phyloP scores from a whole-genome alignment of 1,140 invertebrate species.

The Bombus pyrosoma region DNA sequence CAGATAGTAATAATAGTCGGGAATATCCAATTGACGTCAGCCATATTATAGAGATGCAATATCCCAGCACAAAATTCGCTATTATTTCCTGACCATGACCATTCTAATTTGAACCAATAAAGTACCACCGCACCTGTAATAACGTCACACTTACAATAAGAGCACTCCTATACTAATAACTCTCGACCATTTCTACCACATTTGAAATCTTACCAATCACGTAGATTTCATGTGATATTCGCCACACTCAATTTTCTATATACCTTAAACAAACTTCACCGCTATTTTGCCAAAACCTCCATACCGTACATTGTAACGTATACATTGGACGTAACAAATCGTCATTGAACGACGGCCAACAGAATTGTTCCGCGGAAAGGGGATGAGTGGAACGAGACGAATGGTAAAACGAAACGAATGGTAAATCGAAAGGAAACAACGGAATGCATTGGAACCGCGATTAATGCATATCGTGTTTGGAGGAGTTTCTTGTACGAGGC shows the following conservation, averaged over 20 bases:
- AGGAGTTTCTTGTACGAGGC: neutral
- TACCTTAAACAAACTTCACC: neutral
- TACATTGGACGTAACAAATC: neutral
- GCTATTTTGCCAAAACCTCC: neutral
- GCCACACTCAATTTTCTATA: neutral
- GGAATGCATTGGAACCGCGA: slow-evolving; percentile 22
- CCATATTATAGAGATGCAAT: neutral
- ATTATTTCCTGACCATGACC: neutral
- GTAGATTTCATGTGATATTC: too few relatives aligned
- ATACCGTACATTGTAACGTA: neutral
- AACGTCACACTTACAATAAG: neutral
- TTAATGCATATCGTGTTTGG: slow-evolving; percentile 24
- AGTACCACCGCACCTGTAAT: neutral
- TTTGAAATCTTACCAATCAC: neutral
- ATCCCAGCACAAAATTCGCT: neutral
- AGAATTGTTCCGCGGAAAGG: neutral
- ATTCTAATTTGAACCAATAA: neutral
- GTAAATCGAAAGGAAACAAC: slow-evolving; percentile 13
- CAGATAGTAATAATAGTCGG: neutral
- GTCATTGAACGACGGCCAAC: neutral
- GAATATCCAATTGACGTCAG: neutral
- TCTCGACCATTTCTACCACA: neutral
- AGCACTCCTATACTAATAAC: neutral
- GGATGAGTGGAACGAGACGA: neutral
- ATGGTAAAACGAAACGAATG: neutral